Base-by-base conservation (phyloP, 2,113 vertebrate species). In the Arothron firmamentum region DNA sequence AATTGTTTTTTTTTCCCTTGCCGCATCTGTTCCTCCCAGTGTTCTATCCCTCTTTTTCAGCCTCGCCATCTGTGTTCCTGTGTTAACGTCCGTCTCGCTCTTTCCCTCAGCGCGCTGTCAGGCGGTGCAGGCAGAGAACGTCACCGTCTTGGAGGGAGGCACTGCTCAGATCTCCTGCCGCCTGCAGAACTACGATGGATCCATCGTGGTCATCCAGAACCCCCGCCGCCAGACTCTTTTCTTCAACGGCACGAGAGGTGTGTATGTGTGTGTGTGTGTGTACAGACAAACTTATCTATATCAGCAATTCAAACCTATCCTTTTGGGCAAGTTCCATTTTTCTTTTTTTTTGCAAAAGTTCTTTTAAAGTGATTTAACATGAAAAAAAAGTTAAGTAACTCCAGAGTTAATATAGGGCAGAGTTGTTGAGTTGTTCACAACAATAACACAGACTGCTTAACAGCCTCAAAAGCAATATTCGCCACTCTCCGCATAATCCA, bases 131-230 rank as follows among this genome's bases (percentile, higher is more conserved):
- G 92, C 94, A 0, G 94, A 96, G 87, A 96, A 95, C 2, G 94
- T 96, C 84, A 95, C 93, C 0, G 94, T 95, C 63, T 78, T 92
- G 6, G 94, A 96, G 64, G 94, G 94, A 0, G 93, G 93, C 0
- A 93, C 91, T 10, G 94, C 94, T 0, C 91, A 96, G 82, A 96
- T 96, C 86, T 94, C 92, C 73, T 96, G 94, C 73, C 92, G 88
- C 19, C 90, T 96, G 15, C 93, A 95, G 77, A 94, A 94, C 78
- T 96, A 95, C 0, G 94, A 96, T 20, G 93, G 94, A 17, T 96
- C 94, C 54, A 96, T 96, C 13, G 94, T 96, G 74, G 94, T 95
- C 71, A 94, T 96, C 85, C 94, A 96, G 90, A 95, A 95, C 76
- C 94, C 94, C 1, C 89, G 91, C 25, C 90, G 94, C 25, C 94